Percentiles rank a stretch among this genome's conserved stretches.
phyloP scores from a whole-genome alignment of 2,113 vertebrate genomes.

The Camelus dromedarius region DNA sequence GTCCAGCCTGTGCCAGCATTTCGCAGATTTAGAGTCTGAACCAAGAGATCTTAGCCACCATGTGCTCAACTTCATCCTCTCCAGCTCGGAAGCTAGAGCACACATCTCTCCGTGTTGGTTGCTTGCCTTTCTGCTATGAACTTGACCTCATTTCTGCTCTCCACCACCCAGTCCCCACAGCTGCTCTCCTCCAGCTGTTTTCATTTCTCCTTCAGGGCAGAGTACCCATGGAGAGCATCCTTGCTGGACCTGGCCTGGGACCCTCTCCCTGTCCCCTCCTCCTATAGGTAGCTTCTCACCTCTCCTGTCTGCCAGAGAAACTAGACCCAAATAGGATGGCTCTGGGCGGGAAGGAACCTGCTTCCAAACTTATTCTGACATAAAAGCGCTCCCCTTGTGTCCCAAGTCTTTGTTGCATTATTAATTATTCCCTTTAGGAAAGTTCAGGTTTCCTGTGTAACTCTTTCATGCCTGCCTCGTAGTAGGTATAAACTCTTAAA shows the following conservation, averaged over 20 bases:
- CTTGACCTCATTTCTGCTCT: not conserved
- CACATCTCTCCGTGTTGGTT: not conserved
- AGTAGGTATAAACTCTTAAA: not conserved
- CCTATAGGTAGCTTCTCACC: not conserved
- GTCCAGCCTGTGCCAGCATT: not conserved
- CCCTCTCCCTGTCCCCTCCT: not conserved
- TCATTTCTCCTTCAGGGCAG: not conserved
- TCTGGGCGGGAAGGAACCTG: not conserved
- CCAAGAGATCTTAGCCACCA: not conserved
- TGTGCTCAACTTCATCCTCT: not conserved
- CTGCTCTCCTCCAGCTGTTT: not conserved
- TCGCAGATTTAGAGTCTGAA: not conserved
- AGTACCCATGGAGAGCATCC: not conserved
- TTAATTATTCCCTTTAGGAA: conserved; percentile 4
- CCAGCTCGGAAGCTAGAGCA: not conserved
- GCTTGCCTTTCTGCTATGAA: not conserved
- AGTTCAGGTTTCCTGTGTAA: not conserved
- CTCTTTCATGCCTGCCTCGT: not conserved
- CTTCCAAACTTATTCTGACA: not conserved
- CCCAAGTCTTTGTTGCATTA: not conserved
- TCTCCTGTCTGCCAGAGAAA: not conserved
- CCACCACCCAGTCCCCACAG: accelerated
- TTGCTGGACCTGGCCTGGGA: not conserved
- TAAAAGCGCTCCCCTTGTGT: not conserved
- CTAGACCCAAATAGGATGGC: not conserved